Percentiles rank a stretch among this genome's conserved stretches.
Conservation (phyloP, 2,113 vertebrate species). For the Chamaetylas fuelleborni region DNA sequence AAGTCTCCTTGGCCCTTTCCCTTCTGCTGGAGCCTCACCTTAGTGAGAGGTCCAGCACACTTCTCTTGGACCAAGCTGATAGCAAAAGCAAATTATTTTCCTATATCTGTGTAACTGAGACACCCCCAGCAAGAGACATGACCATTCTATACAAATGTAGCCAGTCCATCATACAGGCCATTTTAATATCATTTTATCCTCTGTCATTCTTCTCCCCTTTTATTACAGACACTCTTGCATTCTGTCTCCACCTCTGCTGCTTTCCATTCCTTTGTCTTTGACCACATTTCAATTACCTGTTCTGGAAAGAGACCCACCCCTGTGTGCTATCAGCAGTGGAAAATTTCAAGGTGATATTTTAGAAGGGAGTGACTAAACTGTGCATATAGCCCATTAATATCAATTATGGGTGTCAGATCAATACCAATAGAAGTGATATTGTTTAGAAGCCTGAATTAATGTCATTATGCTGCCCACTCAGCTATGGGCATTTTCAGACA, state of each 20-base stretch:
- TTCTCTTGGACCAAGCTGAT: background rate
- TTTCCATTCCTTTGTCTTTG: background rate
- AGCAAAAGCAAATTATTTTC: background rate
- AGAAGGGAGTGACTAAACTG: background rate
- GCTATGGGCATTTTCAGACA: background rate
- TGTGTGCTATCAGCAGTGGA: background rate
- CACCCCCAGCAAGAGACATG: background rate
- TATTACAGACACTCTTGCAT: background rate
- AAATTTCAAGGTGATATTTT: conserved; percentile 43
- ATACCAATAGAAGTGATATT: background rate
- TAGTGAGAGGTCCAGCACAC: background rate
- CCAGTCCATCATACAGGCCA: background rate
- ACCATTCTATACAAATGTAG: background rate
- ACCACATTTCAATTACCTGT: background rate
- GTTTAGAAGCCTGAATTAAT: conserved; percentile 33
- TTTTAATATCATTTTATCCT: background rate
- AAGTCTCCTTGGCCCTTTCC: background rate
- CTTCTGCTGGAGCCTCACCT: background rate
- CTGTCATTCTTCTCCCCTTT: background rate
- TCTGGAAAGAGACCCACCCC: background rate
- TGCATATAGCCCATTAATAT: conserved; percentile 25
- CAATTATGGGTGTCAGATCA: conserved; percentile 29
- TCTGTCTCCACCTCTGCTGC: background rate
- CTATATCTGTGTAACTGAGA: background rate
- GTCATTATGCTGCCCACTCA: conserved; percentile 8